Evolutionary conservation across 2,888 invertebrate genomes (phyloP).

Genomic region (Pecten maximus): DNA sequence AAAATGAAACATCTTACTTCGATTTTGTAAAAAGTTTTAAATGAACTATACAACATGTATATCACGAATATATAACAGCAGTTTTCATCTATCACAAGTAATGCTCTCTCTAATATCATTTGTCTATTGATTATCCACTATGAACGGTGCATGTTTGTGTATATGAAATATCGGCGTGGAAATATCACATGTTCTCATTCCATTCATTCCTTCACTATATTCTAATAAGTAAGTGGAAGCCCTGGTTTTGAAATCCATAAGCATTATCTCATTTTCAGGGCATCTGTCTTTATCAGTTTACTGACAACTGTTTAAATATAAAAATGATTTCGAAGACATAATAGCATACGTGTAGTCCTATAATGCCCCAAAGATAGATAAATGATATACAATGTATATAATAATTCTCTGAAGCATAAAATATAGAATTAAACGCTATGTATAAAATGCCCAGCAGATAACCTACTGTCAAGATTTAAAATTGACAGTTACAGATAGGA

Average conservation of each 20-base stretch:
- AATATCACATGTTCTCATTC: neutral
- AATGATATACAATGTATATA: no score
- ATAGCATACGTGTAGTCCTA: no score
- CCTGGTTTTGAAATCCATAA: neutral
- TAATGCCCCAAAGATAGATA: no score
- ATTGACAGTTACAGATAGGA: no score
- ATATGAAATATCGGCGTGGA: neutral
- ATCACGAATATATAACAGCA: neutral
- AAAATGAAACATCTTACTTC: conserved; percentile 14
- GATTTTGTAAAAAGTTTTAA: conserved; percentile 32
- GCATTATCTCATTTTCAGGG: no score
- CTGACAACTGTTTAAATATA: no score
- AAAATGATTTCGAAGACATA: no score
- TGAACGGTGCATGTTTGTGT: neutral
- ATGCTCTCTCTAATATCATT: neutral
- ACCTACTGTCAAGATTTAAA: neutral
- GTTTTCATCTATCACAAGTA: neutral
- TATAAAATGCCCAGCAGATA: neutral
- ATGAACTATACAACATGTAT: neutral
- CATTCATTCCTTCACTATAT: neutral
- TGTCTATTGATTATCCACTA: neutral
- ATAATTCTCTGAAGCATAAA: no score
- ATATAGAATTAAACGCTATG: neutral
- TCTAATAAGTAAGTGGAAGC: neutral
- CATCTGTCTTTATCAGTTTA: no score